Evolutionary conservation across 2,888 invertebrate genomes (phyloP), one percentile per base, ranked within the genome.

Genomic region (Macrophya alboannulata): DNA sequence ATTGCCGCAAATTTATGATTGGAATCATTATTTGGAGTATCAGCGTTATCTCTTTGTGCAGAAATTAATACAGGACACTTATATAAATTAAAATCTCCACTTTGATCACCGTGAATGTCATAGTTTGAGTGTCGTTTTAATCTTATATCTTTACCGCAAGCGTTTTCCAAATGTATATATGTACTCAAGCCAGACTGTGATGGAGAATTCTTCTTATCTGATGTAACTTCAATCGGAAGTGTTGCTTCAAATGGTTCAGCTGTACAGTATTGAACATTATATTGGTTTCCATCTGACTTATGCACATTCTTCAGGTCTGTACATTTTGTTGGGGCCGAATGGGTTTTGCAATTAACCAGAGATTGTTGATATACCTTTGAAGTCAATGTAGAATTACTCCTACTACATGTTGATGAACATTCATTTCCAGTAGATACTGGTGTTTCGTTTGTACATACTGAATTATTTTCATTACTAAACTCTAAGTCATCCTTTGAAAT

Each of bases 231-330:
- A 12, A 62, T 62, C 21, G 81, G 21, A 21, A 62, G 40, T 37
- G 37, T 6, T 37, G 37, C 79, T 62, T 25, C 81, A 37, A 62
- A 43, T 81, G 40, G 43, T 81, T 81, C 62, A n/a, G 62, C n/a
- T 21, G 43, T 43, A 81, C 81, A 81, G 48, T 81, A 81, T 62
- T 81, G 81, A 81, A 81, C 37, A 81, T 81, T 51, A 31, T 62
- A 62, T 62, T 81, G 62, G 21, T 31, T 81, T 21, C 21, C 62
- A 12, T 51, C 62, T 25, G 40, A 31, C 51, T 81, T 81, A 40
- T 43, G 81, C 43, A 10, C 59, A 59, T 9, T 21, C 12, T 62
- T 43, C 15, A 31, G 43, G 9, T 15, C 79, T 40, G 12, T 62
- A 5, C n/a, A 59, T 40, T 40, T 37, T 62, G n/a, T 51, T 25